Evolutionary conservation across 1,140 invertebrate genomes (phyloP).

Genomic region (Melanaphis sacchari): DNA sequence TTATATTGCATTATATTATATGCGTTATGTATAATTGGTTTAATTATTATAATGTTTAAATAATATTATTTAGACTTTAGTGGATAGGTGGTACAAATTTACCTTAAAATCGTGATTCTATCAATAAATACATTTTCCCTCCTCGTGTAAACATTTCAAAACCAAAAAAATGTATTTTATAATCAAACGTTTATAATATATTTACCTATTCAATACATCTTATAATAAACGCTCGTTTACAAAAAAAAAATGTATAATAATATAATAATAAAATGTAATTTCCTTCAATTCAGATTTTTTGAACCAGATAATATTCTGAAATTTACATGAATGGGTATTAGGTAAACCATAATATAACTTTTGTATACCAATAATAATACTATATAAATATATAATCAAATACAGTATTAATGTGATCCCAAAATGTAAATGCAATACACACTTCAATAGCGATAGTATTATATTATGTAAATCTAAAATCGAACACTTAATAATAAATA

Average conservation of each 20-base stretch:
- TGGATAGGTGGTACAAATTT: background rate
- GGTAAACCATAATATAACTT: background rate
- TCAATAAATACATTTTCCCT: background rate
- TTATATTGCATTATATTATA: background rate
- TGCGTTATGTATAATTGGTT: no score
- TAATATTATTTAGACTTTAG: no score
- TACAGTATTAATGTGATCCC: background rate
- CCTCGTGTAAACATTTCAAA: background rate
- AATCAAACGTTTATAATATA: background rate
- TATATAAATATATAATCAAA: background rate
- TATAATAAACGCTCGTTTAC: background rate
- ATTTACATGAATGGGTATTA: background rate
- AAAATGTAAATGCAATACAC: background rate
- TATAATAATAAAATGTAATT: no score
- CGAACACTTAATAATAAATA: background rate
- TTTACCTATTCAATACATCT: background rate
- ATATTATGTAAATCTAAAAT: constrained; percentile 17
- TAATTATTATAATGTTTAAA: background rate
- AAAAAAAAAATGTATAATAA: background rate
- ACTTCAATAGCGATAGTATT: background rate
- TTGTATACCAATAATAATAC: background rate
- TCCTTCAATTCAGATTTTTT: background rate
- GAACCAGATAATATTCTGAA: background rate
- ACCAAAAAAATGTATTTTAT: background rate
- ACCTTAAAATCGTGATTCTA: background rate